Conservation (phyloP, 2,797 vertebrate genomes). For the Cyprinodon diabolis region DNA sequence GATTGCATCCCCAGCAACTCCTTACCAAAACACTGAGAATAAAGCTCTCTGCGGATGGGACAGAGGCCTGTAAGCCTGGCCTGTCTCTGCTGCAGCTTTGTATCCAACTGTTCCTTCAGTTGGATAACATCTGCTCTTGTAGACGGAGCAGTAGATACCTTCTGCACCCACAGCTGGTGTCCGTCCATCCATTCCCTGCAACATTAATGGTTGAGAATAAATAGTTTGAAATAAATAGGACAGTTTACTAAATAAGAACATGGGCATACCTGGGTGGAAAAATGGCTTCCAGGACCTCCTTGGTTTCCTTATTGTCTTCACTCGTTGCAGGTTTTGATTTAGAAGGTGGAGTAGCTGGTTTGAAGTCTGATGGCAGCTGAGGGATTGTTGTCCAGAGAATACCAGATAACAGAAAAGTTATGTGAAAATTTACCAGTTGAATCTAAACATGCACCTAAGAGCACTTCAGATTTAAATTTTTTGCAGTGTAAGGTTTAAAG, state of each 20-base stretch:
- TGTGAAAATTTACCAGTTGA: no score
- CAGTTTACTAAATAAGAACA: background rate
- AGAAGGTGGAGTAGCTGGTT: constrained; percentile 80
- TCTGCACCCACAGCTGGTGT: constrained; percentile 88
- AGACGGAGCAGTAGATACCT: constrained; percentile 88
- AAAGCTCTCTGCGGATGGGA: constrained; percentile 91
- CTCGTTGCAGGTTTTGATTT: constrained; percentile 72
- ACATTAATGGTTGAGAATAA: background rate
- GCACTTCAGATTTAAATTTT: no score
- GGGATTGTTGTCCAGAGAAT: constrained; percentile 65
- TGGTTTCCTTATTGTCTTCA: constrained; percentile 79
- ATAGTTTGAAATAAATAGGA: background rate
- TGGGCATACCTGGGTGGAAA: constrained; percentile 87
- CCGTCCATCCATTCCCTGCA: constrained; percentile 89
- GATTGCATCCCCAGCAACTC: background rate
- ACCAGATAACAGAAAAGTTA: background rate
- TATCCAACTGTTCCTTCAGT: constrained; percentile 88
- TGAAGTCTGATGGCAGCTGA: constrained; percentile 58
- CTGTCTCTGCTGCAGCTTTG: constrained; percentile 86
- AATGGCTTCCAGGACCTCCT: constrained; percentile 89
- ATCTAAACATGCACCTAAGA: background rate
- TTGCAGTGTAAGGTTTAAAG: no score
- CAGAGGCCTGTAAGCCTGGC: constrained; percentile 93
- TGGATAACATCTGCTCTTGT: constrained; percentile 88
- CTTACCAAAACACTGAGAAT: constrained; percentile 93